A percentile compares a stretch with the other conserved stretches of the same genome.
phyloP scores from a whole-genome alignment of 2,113 vertebrate genomes.

The Campylorhamphus procurvoides region DNA sequence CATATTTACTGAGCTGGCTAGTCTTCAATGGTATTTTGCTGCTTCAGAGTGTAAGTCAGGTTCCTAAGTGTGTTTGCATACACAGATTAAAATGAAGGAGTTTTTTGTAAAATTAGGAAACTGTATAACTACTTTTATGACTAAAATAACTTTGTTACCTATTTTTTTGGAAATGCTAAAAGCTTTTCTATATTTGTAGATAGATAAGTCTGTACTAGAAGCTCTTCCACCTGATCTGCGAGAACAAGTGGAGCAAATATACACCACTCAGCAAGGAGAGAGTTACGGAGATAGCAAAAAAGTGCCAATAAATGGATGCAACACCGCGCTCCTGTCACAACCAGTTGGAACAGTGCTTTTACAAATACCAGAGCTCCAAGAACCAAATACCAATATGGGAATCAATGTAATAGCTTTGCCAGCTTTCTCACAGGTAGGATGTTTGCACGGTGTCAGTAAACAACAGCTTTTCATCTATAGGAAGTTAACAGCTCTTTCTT shows the following conservation, averaged over 20 bases:
- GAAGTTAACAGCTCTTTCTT: not conserved
- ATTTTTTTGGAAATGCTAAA: not conserved
- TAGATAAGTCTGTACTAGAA: conserved; percentile 92
- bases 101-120: not conserved
- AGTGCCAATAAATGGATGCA: conserved; percentile 71
- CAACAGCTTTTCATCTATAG: not conserved
- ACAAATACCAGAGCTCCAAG: conserved; percentile 88
- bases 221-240: conserved; percentile 90
- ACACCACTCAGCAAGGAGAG: conserved; percentile 72
- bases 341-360: conserved; percentile 83
- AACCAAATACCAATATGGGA: conserved; percentile 73
- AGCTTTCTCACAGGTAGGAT: conserved; percentile 90
- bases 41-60: not conserved
- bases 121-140: not conserved
- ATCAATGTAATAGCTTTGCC: conserved; percentile 91
- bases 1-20: not conserved
- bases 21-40: not conserved
- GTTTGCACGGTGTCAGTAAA: not conserved
- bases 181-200: conserved; percentile 65
- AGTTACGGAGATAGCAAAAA: conserved; percentile 45
- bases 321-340: conserved; percentile 61
- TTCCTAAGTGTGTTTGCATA: not conserved
- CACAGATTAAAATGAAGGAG: accelerated
- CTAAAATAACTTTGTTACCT: not conserved
- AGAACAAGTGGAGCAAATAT: conserved; percentile 89